Evolutionary conservation across 2,888 invertebrate species (phyloP), one percentile per base, ranked within the genome.

Genomic region (Petrolisthes cinctipes): DNA sequence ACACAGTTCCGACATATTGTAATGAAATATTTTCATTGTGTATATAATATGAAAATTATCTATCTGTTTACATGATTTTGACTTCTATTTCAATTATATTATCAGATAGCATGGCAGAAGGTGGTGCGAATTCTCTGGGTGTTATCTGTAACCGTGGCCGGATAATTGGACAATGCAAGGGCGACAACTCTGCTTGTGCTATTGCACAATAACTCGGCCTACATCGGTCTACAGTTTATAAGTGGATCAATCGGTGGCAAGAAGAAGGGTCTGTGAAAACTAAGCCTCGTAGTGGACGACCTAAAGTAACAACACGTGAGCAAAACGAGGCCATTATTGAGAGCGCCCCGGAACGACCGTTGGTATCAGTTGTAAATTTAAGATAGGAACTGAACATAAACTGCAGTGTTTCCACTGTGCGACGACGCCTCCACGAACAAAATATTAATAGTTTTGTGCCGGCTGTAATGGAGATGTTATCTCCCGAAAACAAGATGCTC

Each of bases 371-470:
- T 14, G n/a, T n/a, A n/a, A n/a, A n/a, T n/a, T n/a, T n/a, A n/a
- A n/a, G n/a, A n/a, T n/a, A n/a, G n/a, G n/a, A n/a, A n/a, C n/a
- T n/a, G n/a, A n/a, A n/a, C n/a, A n/a, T n/a, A n/a, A n/a, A n/a
- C n/a, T n/a, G n/a, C 61, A 61, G 61, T 61, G 61, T 61, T 61
- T 61, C 61, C 61, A 61, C 61, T 61, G 61, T 61, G 61, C 61
- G 61, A 61, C 14, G 61, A 14, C 61, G 14, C 61, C 61, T 61
- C 61, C 61, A 61, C 61, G 61, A 6, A 61, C 7, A 6, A 61
- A 61, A 61, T 61, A 61, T 61, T 61, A 61, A 61, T 9, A 61
- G 61, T 61, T n/a, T n/a, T n/a, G n/a, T n/a, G n/a, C n/a, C n/a
- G n/a, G n/a, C n/a, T n/a, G n/a, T n/a, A n/a, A n/a, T 9, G 61